phyloP scores from a whole-genome alignment of 2,113 vertebrate genomes.

The Gymnorhina tibicen region DNA sequence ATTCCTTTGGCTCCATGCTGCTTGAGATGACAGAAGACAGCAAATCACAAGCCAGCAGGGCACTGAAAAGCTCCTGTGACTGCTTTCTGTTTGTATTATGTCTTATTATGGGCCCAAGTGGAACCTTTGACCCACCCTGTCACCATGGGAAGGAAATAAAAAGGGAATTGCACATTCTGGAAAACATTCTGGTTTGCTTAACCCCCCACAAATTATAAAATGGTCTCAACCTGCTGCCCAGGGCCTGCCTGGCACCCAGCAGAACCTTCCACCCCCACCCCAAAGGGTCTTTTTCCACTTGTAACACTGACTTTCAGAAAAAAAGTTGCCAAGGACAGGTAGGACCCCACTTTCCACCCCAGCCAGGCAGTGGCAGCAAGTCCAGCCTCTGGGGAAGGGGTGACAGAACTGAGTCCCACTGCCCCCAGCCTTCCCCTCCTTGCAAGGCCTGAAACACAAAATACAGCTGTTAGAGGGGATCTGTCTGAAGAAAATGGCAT shows the following conservation, averaged over 20 bases:
- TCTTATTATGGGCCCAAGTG: background rate
- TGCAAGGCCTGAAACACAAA: background rate
- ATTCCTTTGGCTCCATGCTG: accelerated
- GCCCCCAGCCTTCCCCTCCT: background rate
- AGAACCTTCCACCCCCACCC: background rate
- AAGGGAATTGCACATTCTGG: background rate
- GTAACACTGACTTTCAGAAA: background rate
- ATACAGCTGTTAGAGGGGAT: background rate
- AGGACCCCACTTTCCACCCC: background rate
- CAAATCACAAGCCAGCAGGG: background rate
- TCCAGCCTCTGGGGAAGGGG: background rate
- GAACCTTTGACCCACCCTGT: background rate
- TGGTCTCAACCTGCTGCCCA: accelerated
- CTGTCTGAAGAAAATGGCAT: background rate
- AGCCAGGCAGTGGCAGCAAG: background rate
- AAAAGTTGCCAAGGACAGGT: background rate
- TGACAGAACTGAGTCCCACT: accelerated
- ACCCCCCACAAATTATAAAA: background rate
- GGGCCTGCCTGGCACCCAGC: background rate
- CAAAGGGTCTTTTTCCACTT: background rate
- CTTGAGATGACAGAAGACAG: background rate
- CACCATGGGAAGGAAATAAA: background rate
- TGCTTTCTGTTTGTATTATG: background rate
- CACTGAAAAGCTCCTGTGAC: background rate
- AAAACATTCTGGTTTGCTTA: accelerated